phyloP scores from a whole-genome alignment of 2,797 vertebrate species.

The Psittacula derbiana region DNA sequence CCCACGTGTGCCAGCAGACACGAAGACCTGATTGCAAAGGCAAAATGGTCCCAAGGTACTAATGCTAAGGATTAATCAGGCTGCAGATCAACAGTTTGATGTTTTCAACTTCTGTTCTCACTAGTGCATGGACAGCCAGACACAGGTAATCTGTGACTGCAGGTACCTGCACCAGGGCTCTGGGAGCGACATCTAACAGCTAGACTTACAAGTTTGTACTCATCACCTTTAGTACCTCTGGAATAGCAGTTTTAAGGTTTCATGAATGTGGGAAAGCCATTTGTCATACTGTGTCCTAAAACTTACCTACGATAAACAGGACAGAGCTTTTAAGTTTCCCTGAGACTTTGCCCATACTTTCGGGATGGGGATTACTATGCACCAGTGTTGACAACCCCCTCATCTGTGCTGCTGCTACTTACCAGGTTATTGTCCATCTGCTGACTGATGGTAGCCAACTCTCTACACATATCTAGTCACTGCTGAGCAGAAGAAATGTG shows the following conservation, averaged over 20 bases:
- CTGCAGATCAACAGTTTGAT: background rate
- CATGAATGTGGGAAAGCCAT: background rate
- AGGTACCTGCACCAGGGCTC: background rate
- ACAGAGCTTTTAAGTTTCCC: background rate
- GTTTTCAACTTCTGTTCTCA: background rate
- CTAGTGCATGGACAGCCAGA: background rate
- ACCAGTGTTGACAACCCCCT: background rate
- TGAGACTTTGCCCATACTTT: background rate
- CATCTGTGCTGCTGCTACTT: background rate
- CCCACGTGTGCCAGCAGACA: background rate
- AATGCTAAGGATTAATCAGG: background rate
- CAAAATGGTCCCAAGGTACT: background rate
- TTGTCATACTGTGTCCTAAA: background rate
- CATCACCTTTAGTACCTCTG: background rate
- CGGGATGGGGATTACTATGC: background rate
- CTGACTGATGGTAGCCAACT: background rate
- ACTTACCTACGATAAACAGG: background rate
- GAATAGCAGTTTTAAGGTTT: background rate
- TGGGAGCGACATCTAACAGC: background rate
- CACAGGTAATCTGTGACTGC: background rate
- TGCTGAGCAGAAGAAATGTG: accelerated
- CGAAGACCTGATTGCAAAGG: background rate
- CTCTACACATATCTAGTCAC: background rate
- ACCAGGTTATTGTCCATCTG: background rate
- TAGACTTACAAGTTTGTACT: background rate